phyloP scores from a whole-genome alignment of 2,797 vertebrate genomes.

The Xenopus petersii region DNA sequence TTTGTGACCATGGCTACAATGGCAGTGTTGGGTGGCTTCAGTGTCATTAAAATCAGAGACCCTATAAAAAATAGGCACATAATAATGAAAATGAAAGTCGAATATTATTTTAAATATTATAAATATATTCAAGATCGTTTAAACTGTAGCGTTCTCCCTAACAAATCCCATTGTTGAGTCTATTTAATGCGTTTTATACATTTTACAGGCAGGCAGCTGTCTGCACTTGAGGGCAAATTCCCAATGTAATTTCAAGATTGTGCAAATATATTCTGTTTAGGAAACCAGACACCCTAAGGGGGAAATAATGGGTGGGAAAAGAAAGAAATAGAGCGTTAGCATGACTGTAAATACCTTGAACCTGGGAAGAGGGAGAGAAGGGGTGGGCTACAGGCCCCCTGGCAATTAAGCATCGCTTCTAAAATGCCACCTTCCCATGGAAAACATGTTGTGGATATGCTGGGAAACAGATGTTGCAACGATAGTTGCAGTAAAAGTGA shows the following conservation, averaged over 20 bases:
- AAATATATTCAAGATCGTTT: no score
- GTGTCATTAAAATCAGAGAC: no score
- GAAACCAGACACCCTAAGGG: slow-evolving; percentile 37
- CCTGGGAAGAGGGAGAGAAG: slow-evolving; percentile 12
- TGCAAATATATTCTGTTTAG: slow-evolving; percentile 40
- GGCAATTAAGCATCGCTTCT: slow-evolving; percentile 27
- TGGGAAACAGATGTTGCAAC: slow-evolving; percentile 38
- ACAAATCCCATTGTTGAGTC: background rate
- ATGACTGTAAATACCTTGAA: slow-evolving; percentile 35
- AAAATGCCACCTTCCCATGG: slow-evolving; percentile 37
- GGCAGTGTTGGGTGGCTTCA: no score
- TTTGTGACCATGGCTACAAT: no score
- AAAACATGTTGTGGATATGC: slow-evolving; percentile 22
- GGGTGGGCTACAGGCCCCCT: slow-evolving; percentile 3
- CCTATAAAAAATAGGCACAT: no score
- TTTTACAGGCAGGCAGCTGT: slow-evolving; percentile 33
- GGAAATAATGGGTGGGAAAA: slow-evolving; percentile 19
- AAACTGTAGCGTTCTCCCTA: background rate
- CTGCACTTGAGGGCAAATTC: slow-evolving; percentile 24
- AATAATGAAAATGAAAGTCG: no score
- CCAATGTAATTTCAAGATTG: slow-evolving; percentile 20
- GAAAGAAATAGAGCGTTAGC: slow-evolving; percentile 13
- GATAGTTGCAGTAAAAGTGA: slow-evolving; percentile 23
- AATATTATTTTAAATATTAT: no score
- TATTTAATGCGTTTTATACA: slow-evolving; percentile 1